Conservation (phyloP, 1,140 invertebrate genomes). For the Orius laevigatus region DNA sequence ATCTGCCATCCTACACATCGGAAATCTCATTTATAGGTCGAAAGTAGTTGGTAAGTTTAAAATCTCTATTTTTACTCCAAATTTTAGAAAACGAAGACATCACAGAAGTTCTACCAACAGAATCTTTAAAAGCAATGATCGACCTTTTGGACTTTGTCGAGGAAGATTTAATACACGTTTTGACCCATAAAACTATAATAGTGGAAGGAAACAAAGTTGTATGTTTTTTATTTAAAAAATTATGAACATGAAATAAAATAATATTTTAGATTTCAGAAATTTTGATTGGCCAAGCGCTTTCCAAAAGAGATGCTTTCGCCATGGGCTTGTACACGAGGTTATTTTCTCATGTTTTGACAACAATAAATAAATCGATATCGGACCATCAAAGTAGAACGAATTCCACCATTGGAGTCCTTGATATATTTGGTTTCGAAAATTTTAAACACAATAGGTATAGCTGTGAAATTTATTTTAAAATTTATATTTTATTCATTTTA, state of each 20-base stretch:
- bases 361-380: slow-evolving; percentile 94
- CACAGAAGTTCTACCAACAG: too few relatives aligned
- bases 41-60: slow-evolving; percentile 58
- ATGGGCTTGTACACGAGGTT: slow-evolving; percentile 96
- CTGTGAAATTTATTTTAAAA: background rate
- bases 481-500: slow-evolving; percentile 25
- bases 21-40: slow-evolving; percentile 85
- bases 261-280: slow-evolving; percentile 51
- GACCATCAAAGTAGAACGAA: slow-evolving; percentile 58
- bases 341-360: slow-evolving; percentile 92
- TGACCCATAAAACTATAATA: slow-evolving; percentile 89
- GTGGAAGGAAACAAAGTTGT: slow-evolving; percentile 96
- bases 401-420: slow-evolving; percentile 87
- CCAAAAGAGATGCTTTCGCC: slow-evolving; percentile 95
- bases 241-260: slow-evolving; percentile 1
- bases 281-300: slow-evolving; percentile 80
- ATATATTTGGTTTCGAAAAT: slow-evolving; percentile 99
- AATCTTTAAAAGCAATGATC: too few relatives aligned
- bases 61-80: too few relatives aligned
- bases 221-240: slow-evolving; percentile 20
- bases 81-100: too few relatives aligned
- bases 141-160: slow-evolving; percentile 71
- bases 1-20: slow-evolving; percentile 82
- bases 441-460: slow-evolving; percentile 79
- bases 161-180: slow-evolving; percentile 73